Base-by-base conservation (phyloP, 2,888 invertebrate species). In the Tortricodes alternella region DNA sequence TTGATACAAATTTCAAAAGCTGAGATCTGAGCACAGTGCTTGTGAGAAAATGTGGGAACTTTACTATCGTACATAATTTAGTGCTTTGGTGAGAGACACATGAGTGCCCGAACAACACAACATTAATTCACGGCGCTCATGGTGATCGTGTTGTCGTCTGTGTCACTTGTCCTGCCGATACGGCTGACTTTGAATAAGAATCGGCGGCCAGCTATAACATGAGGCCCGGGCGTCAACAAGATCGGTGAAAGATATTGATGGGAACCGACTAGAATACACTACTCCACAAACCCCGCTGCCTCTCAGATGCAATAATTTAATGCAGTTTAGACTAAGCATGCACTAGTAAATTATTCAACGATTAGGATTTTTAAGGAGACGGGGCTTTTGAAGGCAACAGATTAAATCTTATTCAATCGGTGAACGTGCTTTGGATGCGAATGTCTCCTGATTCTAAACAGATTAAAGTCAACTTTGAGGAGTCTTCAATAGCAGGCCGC, bases 391-490 rank as follows among this genome's bases (percentile, higher is more conserved):
- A 76, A 74, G 76, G 73, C 77, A 80, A 83, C 78, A 83, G 85
- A 88, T 89, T 88, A 83, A 85, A 87, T 83, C 83, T 80, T 68
- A 81, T 84, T 83, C 81, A 84, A 80, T 75, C 76, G 69, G 62
- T 69, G 75, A 78, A 89, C 89, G 89, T 89, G 89, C 86, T 76
- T 78, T 69, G 79, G 69, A 76, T 82, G 80, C 78, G 74, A 87
- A 87, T 83, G 83, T 76, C 74, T 78, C 65, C 67, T 73, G 81
- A 81, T 83, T 81, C 76, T 80, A 78, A 85, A 75, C 67, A 85
- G 85, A 88, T 86, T 86, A 86, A 73, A 82, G 80, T 78, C 78
- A 77, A 79, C 70, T 78, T 68, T 67, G 70, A 76, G 68, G 66
- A 68, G 68, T 68, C 71, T 71, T 79, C 78, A 85, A 83, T 76